Conservation (phyloP, 2,888 invertebrate species). For the Tigriopus californicus region DNA sequence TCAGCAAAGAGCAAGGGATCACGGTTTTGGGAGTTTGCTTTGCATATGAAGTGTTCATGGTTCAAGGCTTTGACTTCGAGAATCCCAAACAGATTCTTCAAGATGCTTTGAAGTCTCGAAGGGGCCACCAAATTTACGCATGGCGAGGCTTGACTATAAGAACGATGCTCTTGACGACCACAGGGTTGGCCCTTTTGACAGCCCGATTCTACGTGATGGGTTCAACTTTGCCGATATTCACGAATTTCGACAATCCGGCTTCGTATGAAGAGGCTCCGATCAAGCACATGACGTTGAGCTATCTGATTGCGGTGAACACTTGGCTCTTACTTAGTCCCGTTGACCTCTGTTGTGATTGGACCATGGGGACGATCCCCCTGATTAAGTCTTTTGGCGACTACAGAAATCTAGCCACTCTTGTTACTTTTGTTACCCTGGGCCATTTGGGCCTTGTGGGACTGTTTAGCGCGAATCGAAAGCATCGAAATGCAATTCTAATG, state of each 20-base stretch:
- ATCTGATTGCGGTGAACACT: constrained; percentile 70
- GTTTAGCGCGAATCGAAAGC: neutral
- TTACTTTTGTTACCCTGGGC: constrained; percentile 38
- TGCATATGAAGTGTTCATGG: constrained; percentile 77
- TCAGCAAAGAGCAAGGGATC: constrained; percentile 88
- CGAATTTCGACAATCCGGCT: constrained; percentile 87
- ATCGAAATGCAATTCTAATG: constrained; percentile 31
- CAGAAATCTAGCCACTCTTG: constrained; percentile 58
- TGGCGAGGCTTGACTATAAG: neutral
- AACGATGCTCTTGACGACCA: constrained; percentile 27
- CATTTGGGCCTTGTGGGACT: constrained; percentile 20
- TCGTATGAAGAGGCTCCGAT: constrained; percentile 55
- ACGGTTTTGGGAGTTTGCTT: constrained; percentile 87
- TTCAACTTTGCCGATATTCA: constrained; percentile 10
- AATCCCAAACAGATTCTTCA: neutral
- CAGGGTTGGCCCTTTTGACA: constrained; percentile 58
- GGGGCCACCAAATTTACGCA: neutral
- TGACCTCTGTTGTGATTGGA: constrained; percentile 86
- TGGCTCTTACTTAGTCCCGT: constrained; percentile 77
- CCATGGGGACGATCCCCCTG: constrained; percentile 85
- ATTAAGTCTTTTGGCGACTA: constrained; percentile 56
- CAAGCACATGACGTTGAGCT: constrained; percentile 77
- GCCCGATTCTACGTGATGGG: constrained; percentile 66
- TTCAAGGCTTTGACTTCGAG: constrained; percentile 41
- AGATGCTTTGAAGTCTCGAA: no score